Conservation (phyloP, 2,797 vertebrate species). For the Ibycter americanus region DNA sequence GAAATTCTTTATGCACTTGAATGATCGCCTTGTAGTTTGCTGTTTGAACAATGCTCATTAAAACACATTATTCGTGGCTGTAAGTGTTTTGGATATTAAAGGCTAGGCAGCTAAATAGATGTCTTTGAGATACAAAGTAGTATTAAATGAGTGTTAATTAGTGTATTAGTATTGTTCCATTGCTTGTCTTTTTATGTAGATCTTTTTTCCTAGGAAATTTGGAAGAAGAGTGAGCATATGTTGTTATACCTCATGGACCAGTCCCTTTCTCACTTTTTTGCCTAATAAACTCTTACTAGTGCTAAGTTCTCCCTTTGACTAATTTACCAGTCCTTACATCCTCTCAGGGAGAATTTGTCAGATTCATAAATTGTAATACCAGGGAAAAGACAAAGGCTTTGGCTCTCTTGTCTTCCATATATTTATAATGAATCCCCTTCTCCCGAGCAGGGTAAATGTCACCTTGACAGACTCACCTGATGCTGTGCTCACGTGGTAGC, state of each 20-base stretch:
- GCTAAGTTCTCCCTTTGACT: background rate
- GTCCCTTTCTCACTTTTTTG: background rate
- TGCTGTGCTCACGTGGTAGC: background rate
- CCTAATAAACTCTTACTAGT: constrained; percentile 11
- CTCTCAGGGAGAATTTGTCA: constrained; percentile 31
- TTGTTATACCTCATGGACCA: background rate
- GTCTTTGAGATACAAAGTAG: background rate
- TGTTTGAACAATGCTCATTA: background rate
- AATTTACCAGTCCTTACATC: constrained; percentile 26
- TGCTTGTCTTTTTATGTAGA: background rate
- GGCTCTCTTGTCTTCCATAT: background rate
- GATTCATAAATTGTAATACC: background rate
- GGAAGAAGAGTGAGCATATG: background rate
- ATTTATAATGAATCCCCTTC: background rate
- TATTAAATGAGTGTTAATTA: background rate
- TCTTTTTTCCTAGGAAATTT: background rate
- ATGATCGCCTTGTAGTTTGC: background rate
- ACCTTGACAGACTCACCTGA: background rate
- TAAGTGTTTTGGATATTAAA: background rate
- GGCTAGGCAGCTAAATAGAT: background rate
- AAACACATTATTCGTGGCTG: background rate
- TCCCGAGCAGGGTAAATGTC: background rate
- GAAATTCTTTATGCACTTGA: background rate
- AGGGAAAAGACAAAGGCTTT: background rate
- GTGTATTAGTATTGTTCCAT: background rate